Percentiles rank a stretch among this genome's conserved stretches.
phyloP scores from a whole-genome alignment of 2,888 invertebrate genomes.

The Eustalomyia histrio region DNA sequence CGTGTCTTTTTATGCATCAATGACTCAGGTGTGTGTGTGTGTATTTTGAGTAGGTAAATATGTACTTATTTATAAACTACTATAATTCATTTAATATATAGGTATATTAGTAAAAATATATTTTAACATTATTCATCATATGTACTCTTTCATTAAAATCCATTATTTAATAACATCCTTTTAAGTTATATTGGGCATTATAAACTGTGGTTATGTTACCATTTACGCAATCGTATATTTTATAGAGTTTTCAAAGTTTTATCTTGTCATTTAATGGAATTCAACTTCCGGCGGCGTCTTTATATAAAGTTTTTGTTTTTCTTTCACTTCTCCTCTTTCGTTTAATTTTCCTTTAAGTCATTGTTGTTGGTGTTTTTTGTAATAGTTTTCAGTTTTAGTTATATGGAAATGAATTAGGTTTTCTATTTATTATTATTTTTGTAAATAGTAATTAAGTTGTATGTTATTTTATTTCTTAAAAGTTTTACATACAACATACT shows the following conservation, averaged over 20 bases:
- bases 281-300: constrained; percentile 51
- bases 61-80: neutral
- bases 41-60: neutral
- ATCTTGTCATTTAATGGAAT: constrained; percentile 30
- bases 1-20: neutral
- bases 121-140: too few species aligned
- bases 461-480: too few species aligned
- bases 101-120: too few species aligned
- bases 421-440: too few species aligned
- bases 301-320: neutral
- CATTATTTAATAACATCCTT: neutral
- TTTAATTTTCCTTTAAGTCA: neutral
- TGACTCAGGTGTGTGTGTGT: neutral
- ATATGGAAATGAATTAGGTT: too few species aligned
- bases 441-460: too few species aligned
- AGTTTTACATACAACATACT: too few species aligned
- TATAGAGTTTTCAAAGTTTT: constrained; percentile 33
- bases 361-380: too few species aligned
- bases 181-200: neutral
- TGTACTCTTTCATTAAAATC: neutral
- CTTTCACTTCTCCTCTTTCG: neutral
- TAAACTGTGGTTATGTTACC: neutral
- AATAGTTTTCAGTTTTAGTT: too few species aligned
- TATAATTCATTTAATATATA: too few species aligned
- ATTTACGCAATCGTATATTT: neutral